Base-by-base conservation (phyloP, 2,888 invertebrate genomes). In the Euproctis similis region DNA sequence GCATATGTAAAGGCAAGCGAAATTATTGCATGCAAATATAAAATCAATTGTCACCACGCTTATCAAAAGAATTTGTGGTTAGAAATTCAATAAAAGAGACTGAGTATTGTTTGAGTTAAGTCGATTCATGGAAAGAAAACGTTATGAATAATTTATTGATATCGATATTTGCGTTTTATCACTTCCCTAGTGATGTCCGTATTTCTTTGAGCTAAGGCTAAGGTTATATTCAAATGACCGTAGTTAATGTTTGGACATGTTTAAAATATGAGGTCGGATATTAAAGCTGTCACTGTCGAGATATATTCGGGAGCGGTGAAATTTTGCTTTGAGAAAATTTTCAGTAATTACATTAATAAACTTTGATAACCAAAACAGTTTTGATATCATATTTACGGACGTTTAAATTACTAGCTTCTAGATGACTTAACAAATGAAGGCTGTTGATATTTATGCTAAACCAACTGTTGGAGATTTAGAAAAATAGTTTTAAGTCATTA, bases 111-210 rank as follows among this genome's bases (percentile, higher is more conserved):
- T 51, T 46, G 51, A 40, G 21, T 37, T 42, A 42, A 50, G 46
- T 44, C 42, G 38, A 44, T 50, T 53, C 44, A 50, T 40, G 34
- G 40, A 53, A 49, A 53, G 50, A 49, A 51, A n/a, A 42, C 30
- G 34, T 37, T 33, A 51, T 51, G 51, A 50, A 53, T 53, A 41
- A 53, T 46, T 50, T 44, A 53, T 53, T 12, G 6, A 24, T 42
- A 39, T 39, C 33, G 36, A 27, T 39, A 46, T 31, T 30, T 38
- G 31, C 26, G 22, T 33, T 25, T 18, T 17, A 18, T 21, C 17
- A 22, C 24, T 32, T 28, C n/a, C 12, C 12, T 13, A 7, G 21
- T 25, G 25, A 19, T 28, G 12, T 28, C 23, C 19, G 24, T 32
- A 24, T 31, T 24, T 19, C 21, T 32, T 24, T 22, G 25, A 18